These are phyloP conservation scores for Anguilla japonica DNA, from an alignment of 2,113 vertebrate species.

Conservation along the genomic window DNA sequence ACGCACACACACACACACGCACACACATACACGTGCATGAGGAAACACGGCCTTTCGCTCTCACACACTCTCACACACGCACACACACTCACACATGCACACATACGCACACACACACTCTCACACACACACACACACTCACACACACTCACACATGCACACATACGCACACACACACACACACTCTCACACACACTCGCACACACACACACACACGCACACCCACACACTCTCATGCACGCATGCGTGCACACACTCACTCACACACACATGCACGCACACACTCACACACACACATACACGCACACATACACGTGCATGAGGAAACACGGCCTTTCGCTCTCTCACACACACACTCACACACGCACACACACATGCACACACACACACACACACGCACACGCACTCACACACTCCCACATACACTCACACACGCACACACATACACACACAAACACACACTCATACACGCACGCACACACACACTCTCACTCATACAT, in stretches of 20 bases:
- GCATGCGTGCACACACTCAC: neutral
- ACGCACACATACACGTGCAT: neutral
- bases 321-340: neutral
- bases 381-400: too few relatives aligned
- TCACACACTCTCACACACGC: conserved; percentile 16
- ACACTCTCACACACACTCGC: neutral
- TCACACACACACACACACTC: too few relatives aligned
- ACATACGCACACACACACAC: too few relatives aligned
- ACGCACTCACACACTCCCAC: conserved; percentile 8
- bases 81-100: too few relatives aligned
- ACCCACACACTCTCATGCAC: conserved; percentile 9
- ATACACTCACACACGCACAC: neutral
- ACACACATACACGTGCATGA: neutral
- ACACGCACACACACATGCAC: neutral
- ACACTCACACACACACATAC: neutral
- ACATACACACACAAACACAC: too few relatives aligned
- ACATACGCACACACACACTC: too few relatives aligned
- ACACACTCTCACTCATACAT: too few relatives aligned
- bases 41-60: too few relatives aligned
- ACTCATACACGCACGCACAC: too few relatives aligned
- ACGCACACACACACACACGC: neutral
- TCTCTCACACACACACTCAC: neutral
- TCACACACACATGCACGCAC: conserved; percentile 8
- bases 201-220: conserved; percentile 17
- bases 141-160: too few relatives aligned